Evolutionary conservation across 1,140 invertebrate genomes (phyloP).

Genomic region (Drosophila nebulosa): DNA sequence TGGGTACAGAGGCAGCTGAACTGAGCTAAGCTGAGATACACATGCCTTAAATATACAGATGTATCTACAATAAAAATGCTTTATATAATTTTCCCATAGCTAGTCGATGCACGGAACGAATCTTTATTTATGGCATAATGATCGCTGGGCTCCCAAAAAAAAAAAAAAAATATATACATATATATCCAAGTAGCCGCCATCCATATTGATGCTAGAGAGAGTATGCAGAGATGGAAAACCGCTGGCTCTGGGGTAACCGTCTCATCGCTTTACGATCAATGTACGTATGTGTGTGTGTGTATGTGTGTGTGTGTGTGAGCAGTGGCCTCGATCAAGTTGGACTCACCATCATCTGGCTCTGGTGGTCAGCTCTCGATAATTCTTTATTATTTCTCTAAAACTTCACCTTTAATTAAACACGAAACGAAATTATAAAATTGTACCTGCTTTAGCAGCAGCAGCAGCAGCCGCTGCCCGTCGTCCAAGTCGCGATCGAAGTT

Average conservation of each 20-base stretch:
- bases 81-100: conserved; percentile 68
- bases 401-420: conserved; percentile 79
- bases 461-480: too few relatives aligned
- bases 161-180: too few relatives aligned
- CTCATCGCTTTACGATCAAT: conserved; percentile 74
- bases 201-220: conserved; percentile 10
- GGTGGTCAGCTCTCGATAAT: conserved; percentile 59
- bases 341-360: conserved; percentile 45
- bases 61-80: conserved; percentile 65
- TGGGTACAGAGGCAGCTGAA: conserved; percentile 16
- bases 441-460: conserved; percentile 76
- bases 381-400: conserved; percentile 80
- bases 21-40: too few relatives aligned
- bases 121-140: conserved; percentile 80
- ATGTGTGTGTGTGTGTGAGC: conserved; percentile 20
- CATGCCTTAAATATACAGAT: conserved; percentile 10
- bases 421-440: conserved; percentile 80
- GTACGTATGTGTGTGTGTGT: conserved; percentile 25
- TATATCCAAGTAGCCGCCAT: conserved; percentile 42
- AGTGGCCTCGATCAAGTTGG: conserved; percentile 1
- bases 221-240: conserved; percentile 24
- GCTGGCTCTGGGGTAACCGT: conserved; percentile 31
- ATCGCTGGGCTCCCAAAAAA: conserved; percentile 35
- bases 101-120: conserved; percentile 63
- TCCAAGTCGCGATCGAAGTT: conserved; percentile 38